Conservation (phyloP, 2,797 vertebrate species). For the Etheostoma perlongum region DNA sequence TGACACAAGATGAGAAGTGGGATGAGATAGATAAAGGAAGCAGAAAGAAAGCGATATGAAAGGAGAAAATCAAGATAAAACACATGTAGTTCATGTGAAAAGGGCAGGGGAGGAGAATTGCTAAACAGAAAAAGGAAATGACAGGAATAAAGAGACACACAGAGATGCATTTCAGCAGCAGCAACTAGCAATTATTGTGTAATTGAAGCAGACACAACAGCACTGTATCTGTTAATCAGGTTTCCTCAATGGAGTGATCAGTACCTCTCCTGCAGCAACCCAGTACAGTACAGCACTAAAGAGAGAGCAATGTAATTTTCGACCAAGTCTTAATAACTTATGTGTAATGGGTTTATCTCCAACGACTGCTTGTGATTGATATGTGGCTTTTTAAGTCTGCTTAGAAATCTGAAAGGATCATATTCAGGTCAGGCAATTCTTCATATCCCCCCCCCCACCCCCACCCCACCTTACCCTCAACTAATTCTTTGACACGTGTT, state of each 20-base stretch:
- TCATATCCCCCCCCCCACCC: constrained; percentile 65
- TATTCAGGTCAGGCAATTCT: constrained; percentile 78
- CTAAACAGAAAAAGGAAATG: constrained; percentile 20
- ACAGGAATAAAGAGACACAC: constrained; percentile 22
- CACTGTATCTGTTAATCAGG: constrained; percentile 69
- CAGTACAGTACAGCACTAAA: constrained; percentile 77
- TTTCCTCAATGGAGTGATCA: constrained; percentile 41
- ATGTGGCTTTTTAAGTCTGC: constrained; percentile 80
- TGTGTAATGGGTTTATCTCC: constrained; percentile 83
- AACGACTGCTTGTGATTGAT: constrained; percentile 79
- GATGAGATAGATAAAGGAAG: constrained; percentile 40
- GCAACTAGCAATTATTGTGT: constrained; percentile 66
- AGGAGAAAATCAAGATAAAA: constrained; percentile 43
- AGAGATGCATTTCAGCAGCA: constrained; percentile 58
- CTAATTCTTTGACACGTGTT: constrained; percentile 81
- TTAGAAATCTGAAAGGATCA: constrained; percentile 79
- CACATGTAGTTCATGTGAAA: constrained; percentile 29
- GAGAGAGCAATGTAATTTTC: constrained; percentile 76
- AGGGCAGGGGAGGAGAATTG: constrained; percentile 14
- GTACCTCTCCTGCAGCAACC: constrained; percentile 79
- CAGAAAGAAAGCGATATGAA: constrained; percentile 32
- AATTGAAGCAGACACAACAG: constrained; percentile 75
- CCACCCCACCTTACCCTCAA: constrained; percentile 40
- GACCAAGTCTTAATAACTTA: constrained; percentile 81
- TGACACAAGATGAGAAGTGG: constrained; percentile 34